Percentiles rank a stretch among this genome's conserved stretches.
These are phyloP conservation scores for Tachina lurida DNA, from an alignment of 2,888 invertebrate species.

Conservation along the genomic window DNA sequence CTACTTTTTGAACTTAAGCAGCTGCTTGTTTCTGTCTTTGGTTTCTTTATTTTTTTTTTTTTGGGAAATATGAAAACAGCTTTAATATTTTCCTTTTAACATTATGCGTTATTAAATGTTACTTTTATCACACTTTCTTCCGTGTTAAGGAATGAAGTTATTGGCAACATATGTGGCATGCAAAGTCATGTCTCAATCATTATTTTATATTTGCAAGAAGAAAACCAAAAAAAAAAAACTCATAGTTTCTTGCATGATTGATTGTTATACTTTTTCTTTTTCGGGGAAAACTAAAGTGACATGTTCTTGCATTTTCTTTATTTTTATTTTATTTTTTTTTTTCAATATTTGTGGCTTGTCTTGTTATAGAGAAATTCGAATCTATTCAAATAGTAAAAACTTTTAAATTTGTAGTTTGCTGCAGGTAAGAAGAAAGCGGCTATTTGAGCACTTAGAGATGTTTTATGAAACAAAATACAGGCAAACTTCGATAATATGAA, in stretches of 20 bases:
- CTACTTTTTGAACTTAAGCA: neutral
- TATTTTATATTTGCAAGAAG: neutral
- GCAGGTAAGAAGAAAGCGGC: no score
- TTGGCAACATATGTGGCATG: neutral
- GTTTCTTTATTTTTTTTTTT: neutral
- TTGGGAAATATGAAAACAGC: neutral
- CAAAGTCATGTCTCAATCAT: constrained; percentile 11
- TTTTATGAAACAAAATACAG: no score
- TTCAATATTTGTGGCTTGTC: no score
- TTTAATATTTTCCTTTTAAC: neutral
- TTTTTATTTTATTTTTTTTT: no score
- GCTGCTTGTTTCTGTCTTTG: neutral
- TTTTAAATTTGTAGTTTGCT: no score
- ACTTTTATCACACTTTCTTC: constrained; percentile 7
- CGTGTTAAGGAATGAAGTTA: no score
- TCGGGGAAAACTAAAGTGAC: neutral
- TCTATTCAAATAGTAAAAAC: no score
- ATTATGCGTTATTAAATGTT: neutral
- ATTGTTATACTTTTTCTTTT: neutral
- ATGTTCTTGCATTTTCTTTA: no score
- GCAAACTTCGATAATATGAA: no score
- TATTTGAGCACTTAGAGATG: no score
- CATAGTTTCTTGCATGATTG: neutral
- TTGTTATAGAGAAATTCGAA: no score
- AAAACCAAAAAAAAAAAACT: no score